phyloP scores from a whole-genome alignment of 1,140 invertebrate species.

The Hycleus cichorii region DNA sequence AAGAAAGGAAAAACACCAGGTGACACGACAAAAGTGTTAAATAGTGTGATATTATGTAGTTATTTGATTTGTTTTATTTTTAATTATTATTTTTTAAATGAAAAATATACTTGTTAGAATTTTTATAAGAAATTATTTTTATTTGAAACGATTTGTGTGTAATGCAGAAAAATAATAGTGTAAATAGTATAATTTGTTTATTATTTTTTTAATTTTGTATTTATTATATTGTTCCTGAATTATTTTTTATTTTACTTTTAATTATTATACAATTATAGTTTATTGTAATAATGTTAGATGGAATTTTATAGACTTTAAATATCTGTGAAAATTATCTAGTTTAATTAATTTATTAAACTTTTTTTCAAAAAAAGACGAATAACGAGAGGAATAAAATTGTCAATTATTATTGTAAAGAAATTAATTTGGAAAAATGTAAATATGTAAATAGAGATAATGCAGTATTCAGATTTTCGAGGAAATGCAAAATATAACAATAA shows the following conservation, averaged over 20 bases:
- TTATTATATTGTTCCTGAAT: conserved; percentile 40
- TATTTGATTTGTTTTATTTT: conserved; percentile 38
- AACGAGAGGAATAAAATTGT: conserved; percentile 1
- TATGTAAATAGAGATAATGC: conserved; percentile 24
- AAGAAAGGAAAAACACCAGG: conserved; percentile 23
- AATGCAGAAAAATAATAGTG: conserved; percentile 20
- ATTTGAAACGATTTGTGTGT: conserved; percentile 23
- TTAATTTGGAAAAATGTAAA: conserved; percentile 28
- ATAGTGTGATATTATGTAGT: conserved; percentile 42
- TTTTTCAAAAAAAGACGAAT: conserved; percentile 4
- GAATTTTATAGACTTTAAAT: conserved; percentile 14
- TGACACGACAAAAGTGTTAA: conserved; percentile 32
- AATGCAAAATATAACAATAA: no score
- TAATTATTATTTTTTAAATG: neutral
- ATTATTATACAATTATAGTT: conserved; percentile 12
- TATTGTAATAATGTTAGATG: conserved; percentile 19
- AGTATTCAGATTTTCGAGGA: no score
- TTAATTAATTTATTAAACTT: conserved; percentile 12
- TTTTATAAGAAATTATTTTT: conserved; percentile 33
- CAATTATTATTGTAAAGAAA: neutral
- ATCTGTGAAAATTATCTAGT: conserved; percentile 20
- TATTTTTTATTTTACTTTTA: conserved; percentile 16
- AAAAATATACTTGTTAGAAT: conserved; percentile 34
- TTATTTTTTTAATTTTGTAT: conserved; percentile 32
- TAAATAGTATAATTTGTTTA: conserved; percentile 26